phyloP scores from a whole-genome alignment of 2,113 vertebrate species.

The Nipponia nippon region DNA sequence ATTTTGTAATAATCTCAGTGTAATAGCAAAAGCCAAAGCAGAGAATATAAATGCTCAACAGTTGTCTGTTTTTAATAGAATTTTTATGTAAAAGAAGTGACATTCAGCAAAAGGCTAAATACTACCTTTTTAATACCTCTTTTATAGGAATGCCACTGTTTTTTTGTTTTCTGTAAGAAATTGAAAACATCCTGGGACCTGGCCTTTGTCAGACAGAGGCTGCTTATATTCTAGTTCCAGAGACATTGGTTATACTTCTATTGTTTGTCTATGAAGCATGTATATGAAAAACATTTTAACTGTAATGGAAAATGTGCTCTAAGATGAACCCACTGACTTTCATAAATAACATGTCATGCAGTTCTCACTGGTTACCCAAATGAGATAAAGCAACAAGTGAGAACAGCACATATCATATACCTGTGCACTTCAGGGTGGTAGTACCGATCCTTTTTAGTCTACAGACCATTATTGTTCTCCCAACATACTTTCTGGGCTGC shows the following conservation, averaged over 20 bases:
- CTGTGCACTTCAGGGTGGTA: neutral
- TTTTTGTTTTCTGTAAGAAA: neutral
- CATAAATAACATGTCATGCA: neutral
- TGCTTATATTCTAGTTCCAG: neutral
- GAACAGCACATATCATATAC: neutral
- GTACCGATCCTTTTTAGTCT: neutral
- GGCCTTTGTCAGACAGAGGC: neutral
- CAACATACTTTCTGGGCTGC: neutral
- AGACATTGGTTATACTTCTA: neutral
- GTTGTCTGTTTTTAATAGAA: neutral
- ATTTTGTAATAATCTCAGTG: neutral
- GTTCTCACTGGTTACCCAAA: neutral
- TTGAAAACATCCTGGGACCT: neutral
- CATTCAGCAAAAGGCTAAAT: neutral
- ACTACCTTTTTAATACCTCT: neutral
- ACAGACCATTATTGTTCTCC: neutral
- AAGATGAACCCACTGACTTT: neutral
- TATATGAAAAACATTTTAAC: neutral
- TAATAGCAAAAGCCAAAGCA: neutral
- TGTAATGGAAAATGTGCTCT: neutral
- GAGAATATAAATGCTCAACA: neutral
- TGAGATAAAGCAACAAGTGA: neutral
- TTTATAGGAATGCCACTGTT: neutral
- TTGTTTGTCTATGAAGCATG: neutral
- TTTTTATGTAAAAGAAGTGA: neutral